Evolutionary conservation across 2,888 invertebrate genomes (phyloP).

Genomic region (Diarsia dahlii): DNA sequence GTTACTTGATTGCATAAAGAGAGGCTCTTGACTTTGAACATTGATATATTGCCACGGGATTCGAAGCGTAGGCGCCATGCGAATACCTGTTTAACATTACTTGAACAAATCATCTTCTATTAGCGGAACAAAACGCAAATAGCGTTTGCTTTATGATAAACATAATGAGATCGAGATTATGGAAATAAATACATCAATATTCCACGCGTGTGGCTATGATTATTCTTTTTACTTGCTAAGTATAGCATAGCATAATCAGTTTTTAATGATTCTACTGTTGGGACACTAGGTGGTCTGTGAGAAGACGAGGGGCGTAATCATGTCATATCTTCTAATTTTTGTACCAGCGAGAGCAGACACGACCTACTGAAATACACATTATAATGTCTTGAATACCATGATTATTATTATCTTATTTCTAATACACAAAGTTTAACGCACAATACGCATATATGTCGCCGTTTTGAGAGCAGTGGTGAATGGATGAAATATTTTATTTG

Average conservation of each 20-base stretch:
- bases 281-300: not conserved
- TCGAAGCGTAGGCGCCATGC: constrained; percentile 41
- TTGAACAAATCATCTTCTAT: constrained; percentile 29
- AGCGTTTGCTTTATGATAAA: constrained; percentile 6
- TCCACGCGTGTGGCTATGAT: not conserved
- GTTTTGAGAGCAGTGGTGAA: not conserved
- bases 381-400: too few relatives aligned
- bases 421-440: too few relatives aligned
- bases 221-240: not conserved
- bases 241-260: not conserved
- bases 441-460: too few relatives aligned
- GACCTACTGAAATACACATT: too few relatives aligned
- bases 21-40: constrained; percentile 31
- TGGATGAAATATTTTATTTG: not conserved
- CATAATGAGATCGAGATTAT: constrained; percentile 39
- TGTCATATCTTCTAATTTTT: not conserved
- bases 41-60: constrained; percentile 38
- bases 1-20: constrained; percentile 47
- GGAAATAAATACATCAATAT: constrained; percentile 18
- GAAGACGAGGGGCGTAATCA: not conserved
- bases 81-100: constrained; percentile 14
- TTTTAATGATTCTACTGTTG: not conserved
- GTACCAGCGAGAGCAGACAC: not conserved
- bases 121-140: constrained; percentile 18
- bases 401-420: too few relatives aligned